Evolutionary conservation across 64 coral and sea anemone species (phyloP), one percentile per base, ranked within the genome.

Genomic region (Stylophora pistillata): DNA sequence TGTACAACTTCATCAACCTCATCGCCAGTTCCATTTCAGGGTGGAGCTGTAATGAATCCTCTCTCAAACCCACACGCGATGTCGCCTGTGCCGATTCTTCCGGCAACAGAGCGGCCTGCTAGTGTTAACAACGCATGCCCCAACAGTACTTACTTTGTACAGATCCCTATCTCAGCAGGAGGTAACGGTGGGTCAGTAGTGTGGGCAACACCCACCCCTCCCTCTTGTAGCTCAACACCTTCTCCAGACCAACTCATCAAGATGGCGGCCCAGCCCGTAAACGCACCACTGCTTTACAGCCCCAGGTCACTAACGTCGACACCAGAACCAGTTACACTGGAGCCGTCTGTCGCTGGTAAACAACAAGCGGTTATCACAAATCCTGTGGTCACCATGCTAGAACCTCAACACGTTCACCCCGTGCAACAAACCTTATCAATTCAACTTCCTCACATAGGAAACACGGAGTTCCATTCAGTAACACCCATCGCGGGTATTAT

Each of bases 231-330:
- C n/a, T 84, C 80, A 15, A 84, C 80, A 47, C 80, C 80, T 53
- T 84, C 80, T 16, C 80, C 80, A 52, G 80, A 84, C 58, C 80
- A 84, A 34, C 80, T 84, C 16, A 84, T 84, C 18, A 70, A 52
- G 41, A 28, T 84, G 13, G 34, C 62, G n/a, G 80, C 10, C 0
- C 60, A 33, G 69, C 31, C 80, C 27, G 62, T 53, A 11, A 84
- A 70, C 62, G 69, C 80, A 0, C 33, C 80, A 28, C 4, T 84
- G 62, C 62, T 84, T 21, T 84, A 84, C n/a, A 84, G 80, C 69
- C 80, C 80, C 13, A 84, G 80, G 80, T 84, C 80, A 53, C 80
- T 84, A 32, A 84, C 80, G 21, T 34, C 80, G 0, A 84, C 80
- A 20, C 80, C 80, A 69, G 80, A 84, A 62, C 80, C 80, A 26